Percentiles rank a stretch among this genome's conserved stretches.
These are phyloP conservation scores for Sorex fumeus DNA, from an alignment of 2,113 vertebrate genomes.

Conservation along the genomic window DNA sequence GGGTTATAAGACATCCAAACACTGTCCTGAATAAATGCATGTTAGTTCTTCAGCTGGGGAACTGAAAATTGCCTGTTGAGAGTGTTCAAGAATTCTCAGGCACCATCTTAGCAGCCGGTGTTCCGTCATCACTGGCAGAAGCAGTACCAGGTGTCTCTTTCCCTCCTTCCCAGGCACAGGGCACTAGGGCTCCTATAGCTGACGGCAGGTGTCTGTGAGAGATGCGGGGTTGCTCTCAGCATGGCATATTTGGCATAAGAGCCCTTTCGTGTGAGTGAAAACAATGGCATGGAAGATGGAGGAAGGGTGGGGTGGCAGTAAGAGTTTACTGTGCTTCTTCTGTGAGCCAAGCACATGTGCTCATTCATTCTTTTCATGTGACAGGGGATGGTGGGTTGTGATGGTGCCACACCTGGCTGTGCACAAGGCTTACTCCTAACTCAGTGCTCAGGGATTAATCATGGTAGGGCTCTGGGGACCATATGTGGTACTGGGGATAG, in stretches of 20 bases:
- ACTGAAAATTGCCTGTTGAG: not conserved
- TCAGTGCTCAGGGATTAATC: no score
- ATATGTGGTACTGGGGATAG: no score
- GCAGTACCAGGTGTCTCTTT: not conserved
- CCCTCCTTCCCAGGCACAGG: not conserved
- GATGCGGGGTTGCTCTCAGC: not conserved
- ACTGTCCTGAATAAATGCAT: not conserved
- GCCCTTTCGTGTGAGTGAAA: not conserved
- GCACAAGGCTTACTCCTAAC: no score
- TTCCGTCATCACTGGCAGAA: not conserved
- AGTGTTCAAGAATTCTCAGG: not conserved
- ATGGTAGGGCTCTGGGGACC: no score
- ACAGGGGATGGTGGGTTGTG: no score
- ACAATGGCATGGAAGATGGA: not conserved
- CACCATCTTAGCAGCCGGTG: not conserved
- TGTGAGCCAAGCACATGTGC: accelerated
- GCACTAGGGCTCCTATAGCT: not conserved
- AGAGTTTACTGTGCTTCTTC: not conserved
- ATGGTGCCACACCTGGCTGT: no score
- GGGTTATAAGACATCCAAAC: not conserved
- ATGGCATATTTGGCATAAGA: not conserved
- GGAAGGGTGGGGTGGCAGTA: not conserved
- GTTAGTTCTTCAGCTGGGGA: not conserved
- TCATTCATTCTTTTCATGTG: not conserved
- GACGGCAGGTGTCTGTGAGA: not conserved